Conservation (phyloP, 2,797 vertebrate genomes). For the Jordanella pulchra region DNA sequence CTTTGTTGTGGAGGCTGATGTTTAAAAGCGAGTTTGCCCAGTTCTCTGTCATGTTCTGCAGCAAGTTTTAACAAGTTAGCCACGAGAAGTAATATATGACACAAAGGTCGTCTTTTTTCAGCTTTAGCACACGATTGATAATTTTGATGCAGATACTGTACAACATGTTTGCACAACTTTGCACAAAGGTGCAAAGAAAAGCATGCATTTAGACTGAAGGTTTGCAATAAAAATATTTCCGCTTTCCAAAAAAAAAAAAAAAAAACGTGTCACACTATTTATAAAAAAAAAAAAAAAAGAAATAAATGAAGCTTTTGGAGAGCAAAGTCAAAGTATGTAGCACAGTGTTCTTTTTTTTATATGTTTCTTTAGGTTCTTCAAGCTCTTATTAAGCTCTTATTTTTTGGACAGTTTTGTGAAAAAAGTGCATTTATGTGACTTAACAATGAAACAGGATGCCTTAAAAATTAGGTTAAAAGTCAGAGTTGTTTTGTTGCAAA, state of each 20-base stretch:
- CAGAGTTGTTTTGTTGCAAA: slow-evolving; percentile 13
- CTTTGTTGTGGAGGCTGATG: slow-evolving; percentile 49
- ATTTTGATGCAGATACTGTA: not conserved
- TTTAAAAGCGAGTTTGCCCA: slow-evolving; percentile 18
- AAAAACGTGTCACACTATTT: not conserved
- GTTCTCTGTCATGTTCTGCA: slow-evolving; percentile 15
- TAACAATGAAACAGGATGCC: not conserved
- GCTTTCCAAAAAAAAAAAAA: not conserved
- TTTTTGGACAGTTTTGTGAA: not conserved
- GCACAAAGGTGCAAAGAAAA: not conserved
- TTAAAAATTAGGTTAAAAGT: slow-evolving; percentile 34
- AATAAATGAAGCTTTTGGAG: not conserved
- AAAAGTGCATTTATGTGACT: not conserved
- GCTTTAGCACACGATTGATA: not conserved
- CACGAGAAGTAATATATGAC: not conserved
- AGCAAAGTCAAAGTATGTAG: slow-evolving; percentile 1
- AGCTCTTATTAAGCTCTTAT: not conserved
- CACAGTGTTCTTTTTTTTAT: not conserved
- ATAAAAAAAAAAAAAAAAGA: not conserved
- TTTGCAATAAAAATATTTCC: not conserved
- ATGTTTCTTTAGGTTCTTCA: not conserved
- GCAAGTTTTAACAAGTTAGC: slow-evolving; percentile 14
- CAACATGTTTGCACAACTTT: too few relatives aligned
- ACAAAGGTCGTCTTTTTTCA: not conserved
- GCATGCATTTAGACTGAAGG: not conserved